Conservation (phyloP, 2,113 vertebrate genomes). For the Neolamprologus caudopunctatus region DNA sequence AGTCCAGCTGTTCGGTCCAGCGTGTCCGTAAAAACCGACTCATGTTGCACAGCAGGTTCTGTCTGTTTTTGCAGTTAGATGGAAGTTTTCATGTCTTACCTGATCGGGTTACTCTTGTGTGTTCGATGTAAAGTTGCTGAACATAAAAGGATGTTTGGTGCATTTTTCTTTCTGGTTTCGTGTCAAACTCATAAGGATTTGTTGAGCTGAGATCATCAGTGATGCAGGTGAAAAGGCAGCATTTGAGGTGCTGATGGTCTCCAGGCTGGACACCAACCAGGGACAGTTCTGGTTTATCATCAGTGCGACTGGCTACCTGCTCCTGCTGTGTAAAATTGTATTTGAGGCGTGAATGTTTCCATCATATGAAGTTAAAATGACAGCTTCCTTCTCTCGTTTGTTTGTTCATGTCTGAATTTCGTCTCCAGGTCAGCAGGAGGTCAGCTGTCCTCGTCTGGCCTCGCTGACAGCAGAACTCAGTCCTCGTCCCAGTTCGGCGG, state of each 20-base stretch:
- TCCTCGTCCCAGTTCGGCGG: conserved; percentile 10
- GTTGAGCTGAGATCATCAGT: not conserved
- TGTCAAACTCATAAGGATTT: not conserved
- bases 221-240: not conserved
- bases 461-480: conserved; percentile 25
- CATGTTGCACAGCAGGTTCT: not conserved
- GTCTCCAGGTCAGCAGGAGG: conserved; percentile 50
- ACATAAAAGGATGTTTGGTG: not conserved
- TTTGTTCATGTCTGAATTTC: not conserved
- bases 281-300: accelerated
- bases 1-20: accelerated
- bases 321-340: not conserved
- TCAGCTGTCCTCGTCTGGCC: conserved; percentile 41
- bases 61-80: not conserved
- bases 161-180: not conserved
- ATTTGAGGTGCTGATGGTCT: not conserved
- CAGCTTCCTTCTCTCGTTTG: not conserved
- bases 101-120: not conserved
- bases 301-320: not conserved
- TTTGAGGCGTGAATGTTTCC: not conserved
- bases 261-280: not conserved
- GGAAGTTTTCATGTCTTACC: not conserved
- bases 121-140: not conserved
- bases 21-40: not conserved
- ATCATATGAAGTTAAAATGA: not conserved